A percentile compares a stretch with the other conserved stretches of the same genome.
phyloP scores from a whole-genome alignment of 2,113 vertebrate species.

The Myanophis thanlyinensis region DNA sequence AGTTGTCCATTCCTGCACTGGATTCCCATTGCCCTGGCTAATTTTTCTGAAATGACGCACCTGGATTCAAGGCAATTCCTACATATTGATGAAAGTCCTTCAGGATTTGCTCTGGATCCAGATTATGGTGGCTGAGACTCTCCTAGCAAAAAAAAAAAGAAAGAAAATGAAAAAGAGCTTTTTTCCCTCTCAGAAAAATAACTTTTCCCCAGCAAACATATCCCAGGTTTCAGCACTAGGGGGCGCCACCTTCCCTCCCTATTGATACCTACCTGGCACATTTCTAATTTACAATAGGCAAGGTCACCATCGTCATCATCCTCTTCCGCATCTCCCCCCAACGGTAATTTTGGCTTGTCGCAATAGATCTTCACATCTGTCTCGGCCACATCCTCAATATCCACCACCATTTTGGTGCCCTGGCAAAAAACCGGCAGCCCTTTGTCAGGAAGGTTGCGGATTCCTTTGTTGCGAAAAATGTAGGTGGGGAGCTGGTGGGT shows the following conservation, averaged over 20 bases:
- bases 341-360: not conserved
- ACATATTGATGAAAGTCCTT: conserved; percentile 6
- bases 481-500: conserved; percentile 5
- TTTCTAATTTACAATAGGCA: not conserved
- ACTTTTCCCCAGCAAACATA: not conserved
- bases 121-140: not conserved
- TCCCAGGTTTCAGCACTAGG: not conserved
- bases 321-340: not conserved
- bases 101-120: conserved; percentile 14
- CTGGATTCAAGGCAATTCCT: conserved; percentile 18
- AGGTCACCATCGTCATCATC: not conserved
- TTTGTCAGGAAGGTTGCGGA: not conserved
- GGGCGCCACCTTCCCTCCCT: not conserved
- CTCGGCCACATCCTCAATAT: not conserved
- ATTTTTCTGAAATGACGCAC: not conserved
- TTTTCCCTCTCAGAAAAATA: not conserved
- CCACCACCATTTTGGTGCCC: not conserved
- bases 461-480: not conserved
- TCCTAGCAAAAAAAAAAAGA: not conserved
- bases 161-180: not conserved
- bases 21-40: not conserved
- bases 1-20: not conserved
- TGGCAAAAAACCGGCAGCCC: conserved; percentile 3
- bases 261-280: not conserved
- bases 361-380: not conserved